These are phyloP conservation scores for Oryzias woworae DNA, from an alignment of 2,113 vertebrate genomes.

Conservation along the genomic window DNA sequence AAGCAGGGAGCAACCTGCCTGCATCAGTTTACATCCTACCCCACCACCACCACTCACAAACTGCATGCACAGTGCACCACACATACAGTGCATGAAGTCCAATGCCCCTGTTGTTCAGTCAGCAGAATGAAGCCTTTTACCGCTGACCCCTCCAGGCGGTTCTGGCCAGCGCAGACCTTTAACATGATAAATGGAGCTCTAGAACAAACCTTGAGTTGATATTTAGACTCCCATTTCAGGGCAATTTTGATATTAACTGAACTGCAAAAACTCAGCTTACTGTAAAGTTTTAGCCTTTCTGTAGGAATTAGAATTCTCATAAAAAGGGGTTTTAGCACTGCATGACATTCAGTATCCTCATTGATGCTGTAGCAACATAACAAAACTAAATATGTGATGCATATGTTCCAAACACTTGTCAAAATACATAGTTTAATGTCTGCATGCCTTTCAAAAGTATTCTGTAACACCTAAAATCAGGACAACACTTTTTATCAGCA, in stretches of 20 bases:
- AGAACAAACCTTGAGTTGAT: slow-evolving; percentile 26
- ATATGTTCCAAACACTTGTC: too few relatives aligned
- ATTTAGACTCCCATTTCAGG: slow-evolving; percentile 26
- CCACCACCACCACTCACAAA: slow-evolving; percentile 1
- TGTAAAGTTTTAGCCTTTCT: slow-evolving; percentile 3
- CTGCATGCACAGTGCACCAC: slow-evolving; percentile 11
- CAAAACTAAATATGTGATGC: neutral
- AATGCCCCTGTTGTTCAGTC: slow-evolving; percentile 42
- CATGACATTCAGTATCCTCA: neutral
- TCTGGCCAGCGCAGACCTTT: slow-evolving; percentile 41
- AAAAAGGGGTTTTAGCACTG: neutral
- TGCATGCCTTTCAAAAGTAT: too few relatives aligned
- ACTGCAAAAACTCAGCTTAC: neutral
- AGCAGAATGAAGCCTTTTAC: slow-evolving; percentile 55
- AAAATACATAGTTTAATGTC: too few relatives aligned
- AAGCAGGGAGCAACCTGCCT: slow-evolving; percentile 50
- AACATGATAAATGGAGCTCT: slow-evolving; percentile 54
- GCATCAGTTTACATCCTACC: slow-evolving; percentile 40
- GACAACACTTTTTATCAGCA: too few relatives aligned
- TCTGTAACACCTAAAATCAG: too few relatives aligned
- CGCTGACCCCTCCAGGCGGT: slow-evolving; percentile 42
- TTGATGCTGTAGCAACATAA: neutral
- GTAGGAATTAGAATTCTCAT: too few relatives aligned
- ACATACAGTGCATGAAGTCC: slow-evolving; percentile 26
- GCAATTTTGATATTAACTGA: slow-evolving; percentile 21